Evolutionary conservation across 2,888 invertebrate species (phyloP).

Genomic region (Lampropteryx suffumata): DNA sequence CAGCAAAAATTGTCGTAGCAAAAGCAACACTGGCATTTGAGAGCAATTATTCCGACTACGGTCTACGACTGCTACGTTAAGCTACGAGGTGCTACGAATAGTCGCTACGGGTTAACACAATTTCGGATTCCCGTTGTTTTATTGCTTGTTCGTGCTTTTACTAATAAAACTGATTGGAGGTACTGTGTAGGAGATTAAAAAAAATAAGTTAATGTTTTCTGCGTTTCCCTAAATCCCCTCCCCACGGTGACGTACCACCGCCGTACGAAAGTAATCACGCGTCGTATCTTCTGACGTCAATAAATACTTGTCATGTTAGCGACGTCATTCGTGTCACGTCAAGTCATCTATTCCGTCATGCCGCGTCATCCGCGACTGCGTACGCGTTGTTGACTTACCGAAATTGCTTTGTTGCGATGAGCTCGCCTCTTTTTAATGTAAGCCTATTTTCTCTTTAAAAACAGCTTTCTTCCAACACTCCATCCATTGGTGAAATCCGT

Average conservation of each 20-base stretch:
- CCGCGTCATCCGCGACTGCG: conserved; percentile 50
- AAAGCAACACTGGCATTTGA: too few species aligned
- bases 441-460: conserved; percentile 46
- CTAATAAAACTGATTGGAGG: too few species aligned
- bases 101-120: conserved; percentile 7
- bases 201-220: too few species aligned
- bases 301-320: conserved; percentile 55
- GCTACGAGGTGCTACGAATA: conserved; percentile 15
- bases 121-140: conserved; percentile 10
- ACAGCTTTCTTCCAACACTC: conserved; percentile 39
- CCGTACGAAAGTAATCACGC: too few species aligned
- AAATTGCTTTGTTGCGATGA: conserved; percentile 65
- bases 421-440: conserved; percentile 48
- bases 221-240: too few species aligned
- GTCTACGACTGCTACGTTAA: conserved; percentile 11
- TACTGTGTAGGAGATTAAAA: too few species aligned
- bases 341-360: conserved; percentile 48
- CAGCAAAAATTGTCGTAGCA: too few species aligned
- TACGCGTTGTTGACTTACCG: conserved; percentile 63
- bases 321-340: conserved; percentile 53
- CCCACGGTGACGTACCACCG: too few species aligned
- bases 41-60: conserved; percentile 14
- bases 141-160: conserved; percentile 3
- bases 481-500: too few species aligned
- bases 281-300: conserved; percentile 51